Percentiles rank a stretch among this genome's conserved stretches.
Evolutionary conservation across 2,113 vertebrate species (phyloP).

Genomic region (cattle (Bos taurus)): DNA sequence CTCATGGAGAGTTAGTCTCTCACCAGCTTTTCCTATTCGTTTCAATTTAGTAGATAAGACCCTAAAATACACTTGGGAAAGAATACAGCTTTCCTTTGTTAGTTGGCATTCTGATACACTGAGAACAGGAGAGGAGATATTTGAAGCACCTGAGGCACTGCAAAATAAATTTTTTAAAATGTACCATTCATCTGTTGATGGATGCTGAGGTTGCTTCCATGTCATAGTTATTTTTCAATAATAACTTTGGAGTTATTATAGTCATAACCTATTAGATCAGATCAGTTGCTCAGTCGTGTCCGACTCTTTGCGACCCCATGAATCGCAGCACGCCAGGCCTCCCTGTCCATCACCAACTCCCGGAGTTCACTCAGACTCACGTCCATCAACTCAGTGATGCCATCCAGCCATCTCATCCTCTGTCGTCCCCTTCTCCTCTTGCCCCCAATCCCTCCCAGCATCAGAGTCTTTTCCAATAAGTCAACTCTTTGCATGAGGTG

Average conservation of each 20-base stretch:
- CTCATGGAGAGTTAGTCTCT: neutral
- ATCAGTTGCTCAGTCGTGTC: no score
- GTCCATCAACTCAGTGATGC: no score
- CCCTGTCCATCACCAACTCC: no score
- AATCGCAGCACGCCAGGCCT: no score
- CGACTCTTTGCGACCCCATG: no score
- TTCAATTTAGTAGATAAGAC: neutral
- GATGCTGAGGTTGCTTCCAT: neutral
- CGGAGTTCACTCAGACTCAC: no score
- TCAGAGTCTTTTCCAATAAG: no score
- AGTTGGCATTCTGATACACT: neutral
- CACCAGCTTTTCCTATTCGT: neutral
- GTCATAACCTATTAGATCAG: neutral
- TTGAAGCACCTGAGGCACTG: neutral
- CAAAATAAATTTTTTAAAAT: neutral
- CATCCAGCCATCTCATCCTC: no score
- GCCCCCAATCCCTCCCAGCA: no score
- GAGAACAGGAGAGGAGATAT: neutral
- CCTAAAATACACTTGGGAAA: neutral
- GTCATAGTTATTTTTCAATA: neutral
- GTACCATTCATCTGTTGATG: neutral
- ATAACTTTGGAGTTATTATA: neutral
- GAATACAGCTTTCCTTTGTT: neutral
- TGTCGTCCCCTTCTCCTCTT: no score
- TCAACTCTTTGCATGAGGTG: no score